Conservation (phyloP, 2,797 vertebrate genomes). For the Spinibarbus caldwelli region DNA sequence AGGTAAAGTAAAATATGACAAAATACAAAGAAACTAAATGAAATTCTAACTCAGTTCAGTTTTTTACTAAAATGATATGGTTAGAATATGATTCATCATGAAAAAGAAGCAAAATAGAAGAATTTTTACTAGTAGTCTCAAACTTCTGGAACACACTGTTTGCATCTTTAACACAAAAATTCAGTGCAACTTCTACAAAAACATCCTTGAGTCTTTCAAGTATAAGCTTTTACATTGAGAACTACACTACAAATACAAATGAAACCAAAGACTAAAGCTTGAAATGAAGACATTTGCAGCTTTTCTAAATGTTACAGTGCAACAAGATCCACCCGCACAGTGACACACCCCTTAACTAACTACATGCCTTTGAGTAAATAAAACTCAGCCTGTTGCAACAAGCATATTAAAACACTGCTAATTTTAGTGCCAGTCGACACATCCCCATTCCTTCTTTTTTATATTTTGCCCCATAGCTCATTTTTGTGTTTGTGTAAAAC, state of each 20-base stretch:
- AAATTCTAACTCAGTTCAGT: neutral
- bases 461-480: neutral
- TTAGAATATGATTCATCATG: neutral
- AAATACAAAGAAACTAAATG: neutral
- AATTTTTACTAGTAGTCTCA: neutral
- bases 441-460: neutral
- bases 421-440: neutral
- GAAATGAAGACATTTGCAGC: neutral
- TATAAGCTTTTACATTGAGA: neutral
- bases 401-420: conserved; percentile 6
- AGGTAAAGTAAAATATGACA: neutral
- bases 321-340: neutral
- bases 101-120: neutral
- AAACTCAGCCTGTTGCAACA: conserved; percentile 20
- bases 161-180: neutral
- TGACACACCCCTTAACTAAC: conserved; percentile 25
- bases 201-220: neutral
- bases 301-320: conserved; percentile 1
- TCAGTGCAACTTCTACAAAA: neutral
- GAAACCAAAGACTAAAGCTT: neutral
- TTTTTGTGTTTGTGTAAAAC: neutral
- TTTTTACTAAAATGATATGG: neutral
- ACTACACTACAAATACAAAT: neutral
- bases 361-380: conserved; percentile 15
- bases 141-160: neutral